Base-by-base conservation (phyloP, 2,113 vertebrate genomes). In the Platichthys flesus region DNA sequence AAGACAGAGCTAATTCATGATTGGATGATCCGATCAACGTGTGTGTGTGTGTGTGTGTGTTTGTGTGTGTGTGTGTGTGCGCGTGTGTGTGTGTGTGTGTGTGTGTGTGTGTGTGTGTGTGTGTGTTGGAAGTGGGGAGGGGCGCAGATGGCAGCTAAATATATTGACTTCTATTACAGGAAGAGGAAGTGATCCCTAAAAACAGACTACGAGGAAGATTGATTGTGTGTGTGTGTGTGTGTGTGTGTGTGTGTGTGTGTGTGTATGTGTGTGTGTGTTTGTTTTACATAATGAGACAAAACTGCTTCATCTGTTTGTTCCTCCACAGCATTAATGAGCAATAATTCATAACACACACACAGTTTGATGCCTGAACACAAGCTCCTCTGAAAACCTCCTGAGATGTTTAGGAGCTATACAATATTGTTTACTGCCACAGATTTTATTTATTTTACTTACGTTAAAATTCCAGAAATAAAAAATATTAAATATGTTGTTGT, bases 181-280 rank as follows among this genome's bases (percentile, higher is more conserved):
- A 88, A 87, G 84, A 91, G 84, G 88, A 88, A 91, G 85, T 83
- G 71, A 76, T 84, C 47, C 86, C 84, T 74, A 77, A 85, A 85
- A 88, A 71, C 14, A 20, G 47, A 51, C 47, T 5, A 49, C 47
- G 6, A 26, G 6, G 8, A 51, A 42, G 63, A 76, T 56, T 68
- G 73, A 76, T 64, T 28, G 51, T 83, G 31, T 26, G 67, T 71
- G 54, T 59, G 56, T 59, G 56, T 71, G 24, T 52, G n/a, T n/a
- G n/a, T n/a, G n/a, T n/a, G n/a, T n/a, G n/a, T n/a, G 69, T 67
- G 42, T 68, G 21, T 52, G 76, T 86, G 51, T 83, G 5, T 26
- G 67, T 71, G 54, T 59, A 40, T 59, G 55, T 71, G 24, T 52
- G 24, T 52, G 69, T 70, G 42, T 68, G 21, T 52, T 74, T 86